Base-by-base conservation (phyloP, 1,140 invertebrate genomes). In the Tribolium castaneum region DNA sequence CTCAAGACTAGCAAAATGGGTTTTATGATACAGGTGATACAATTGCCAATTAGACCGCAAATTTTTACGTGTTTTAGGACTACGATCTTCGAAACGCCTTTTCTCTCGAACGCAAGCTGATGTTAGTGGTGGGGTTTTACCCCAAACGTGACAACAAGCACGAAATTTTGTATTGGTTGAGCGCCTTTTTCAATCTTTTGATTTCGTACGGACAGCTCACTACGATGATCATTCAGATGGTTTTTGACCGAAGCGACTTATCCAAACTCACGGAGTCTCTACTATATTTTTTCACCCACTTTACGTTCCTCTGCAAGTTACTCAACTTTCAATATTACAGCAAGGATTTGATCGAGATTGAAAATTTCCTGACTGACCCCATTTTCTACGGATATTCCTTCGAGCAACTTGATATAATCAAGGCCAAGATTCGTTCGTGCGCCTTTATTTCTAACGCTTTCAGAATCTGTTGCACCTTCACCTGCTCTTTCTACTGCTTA, bases 251-350 rank as follows among this genome's bases (percentile, higher is more conserved):
- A 13, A 66, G n/a, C 6, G 39, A 78, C 22, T 13, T 78, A 6
- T 13, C 52, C 6, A 78, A 78, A 74, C 16, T 74, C 25, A 73
- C 76, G 52, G 70, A 78, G 49, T 22, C 39, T 1, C 54, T 78
- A 0, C 25, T 74, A 1, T 74, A 70, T 19, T 59, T 50, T 49
- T 59, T 72, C 30, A 74, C 76, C n/a, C 76, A 78, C 14, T 56
- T 70, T 22, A 72, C 70, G 2, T 78, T 78, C 25, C 14, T 78
- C 10, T 59, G 70, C 39, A 78, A 78, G 62, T 25, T 78, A 0
- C 10, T 52, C 0, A 78, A 78, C 34, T 78, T 78, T 49, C 56
- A 52, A 7, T 39, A 45, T 1, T 49, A 74, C n/a, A 34, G 34
- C 7, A 56, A 59, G 7, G 25, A 25, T 22, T 49, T 78, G 22